Conservation (phyloP, 2,113 vertebrate genomes). For the Spizaetus ornatus region DNA sequence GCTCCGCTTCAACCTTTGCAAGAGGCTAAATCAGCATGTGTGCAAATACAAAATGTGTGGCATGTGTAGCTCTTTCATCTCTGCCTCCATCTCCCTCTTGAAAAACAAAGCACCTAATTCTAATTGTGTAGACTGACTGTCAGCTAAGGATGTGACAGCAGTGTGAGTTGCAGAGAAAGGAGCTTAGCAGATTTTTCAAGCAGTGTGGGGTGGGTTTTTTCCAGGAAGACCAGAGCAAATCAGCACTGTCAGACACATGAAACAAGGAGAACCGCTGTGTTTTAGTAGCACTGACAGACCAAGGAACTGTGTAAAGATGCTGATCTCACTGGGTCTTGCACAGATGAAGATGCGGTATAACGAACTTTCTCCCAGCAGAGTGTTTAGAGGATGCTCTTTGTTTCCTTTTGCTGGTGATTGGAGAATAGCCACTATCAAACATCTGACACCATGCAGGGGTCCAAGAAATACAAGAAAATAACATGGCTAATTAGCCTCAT, state of each 20-base stretch:
- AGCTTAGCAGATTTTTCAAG: background rate
- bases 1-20: background rate
- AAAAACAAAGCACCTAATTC: constrained; percentile 5
- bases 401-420: background rate
- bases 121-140: background rate
- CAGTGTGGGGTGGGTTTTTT: background rate
- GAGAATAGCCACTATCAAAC: background rate
- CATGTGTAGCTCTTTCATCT: background rate
- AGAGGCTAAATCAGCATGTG: background rate
- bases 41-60: background rate
- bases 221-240: background rate
- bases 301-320: background rate
- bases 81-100: background rate
- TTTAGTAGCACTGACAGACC: background rate
- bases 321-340: background rate
- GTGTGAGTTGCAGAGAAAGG: background rate
- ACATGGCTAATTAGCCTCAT: background rate
- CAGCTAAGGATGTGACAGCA: background rate
- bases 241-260: background rate
- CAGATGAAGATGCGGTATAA: background rate
- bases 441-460: background rate
- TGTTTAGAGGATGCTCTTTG: background rate
- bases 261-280: background rate
- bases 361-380: rapidly evolving
- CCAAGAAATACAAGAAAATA: constrained; percentile 30